phyloP scores from a whole-genome alignment of 1,140 invertebrate species.

The Apis florea region DNA sequence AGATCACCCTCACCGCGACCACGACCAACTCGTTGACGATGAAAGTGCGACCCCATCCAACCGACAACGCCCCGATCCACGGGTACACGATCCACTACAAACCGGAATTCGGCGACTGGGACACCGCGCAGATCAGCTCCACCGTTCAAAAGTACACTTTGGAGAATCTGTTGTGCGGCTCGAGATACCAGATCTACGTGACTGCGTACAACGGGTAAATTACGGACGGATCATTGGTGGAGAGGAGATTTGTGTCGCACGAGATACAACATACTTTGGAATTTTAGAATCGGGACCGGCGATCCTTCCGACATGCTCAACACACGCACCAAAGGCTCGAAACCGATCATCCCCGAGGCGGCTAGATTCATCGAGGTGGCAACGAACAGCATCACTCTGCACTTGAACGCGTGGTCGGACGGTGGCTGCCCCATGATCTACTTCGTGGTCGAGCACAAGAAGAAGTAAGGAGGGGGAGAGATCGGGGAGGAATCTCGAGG shows the following conservation, averaged over 20 bases:
- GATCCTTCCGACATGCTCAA: conserved; percentile 93
- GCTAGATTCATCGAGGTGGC: conserved; percentile 95
- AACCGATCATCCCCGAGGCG: conserved; percentile 93
- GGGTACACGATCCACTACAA: conserved; percentile 96
- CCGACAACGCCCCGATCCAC: conserved; percentile 88
- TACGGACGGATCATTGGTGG: too few relatives aligned
- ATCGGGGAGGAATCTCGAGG: too few relatives aligned
- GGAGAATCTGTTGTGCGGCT: conserved; percentile 93
- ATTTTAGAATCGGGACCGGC: conserved; percentile 90
- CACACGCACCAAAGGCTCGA: conserved; percentile 92
- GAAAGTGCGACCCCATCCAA: conserved; percentile 88
- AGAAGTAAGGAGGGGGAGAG: conserved; percentile 85
- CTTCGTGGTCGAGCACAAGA: conserved; percentile 97
- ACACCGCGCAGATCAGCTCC: conserved; percentile 88
- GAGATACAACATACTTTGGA: too few relatives aligned
- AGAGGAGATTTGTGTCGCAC: too few relatives aligned
- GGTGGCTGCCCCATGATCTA: conserved; percentile 97
- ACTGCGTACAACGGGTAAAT: conserved; percentile 93
- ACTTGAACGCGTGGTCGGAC: conserved; percentile 95
- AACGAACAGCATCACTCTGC: conserved; percentile 93
- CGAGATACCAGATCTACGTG: conserved; percentile 94
- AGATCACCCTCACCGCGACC: conserved; percentile 89
- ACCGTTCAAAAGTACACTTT: conserved; percentile 91
- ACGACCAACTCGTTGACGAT: conserved; percentile 92
- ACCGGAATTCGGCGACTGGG: conserved; percentile 95